A percentile compares a stretch with the other conserved stretches of the same genome.
phyloP scores from a whole-genome alignment of 2,888 invertebrate species.

The Philereme vetulata region DNA sequence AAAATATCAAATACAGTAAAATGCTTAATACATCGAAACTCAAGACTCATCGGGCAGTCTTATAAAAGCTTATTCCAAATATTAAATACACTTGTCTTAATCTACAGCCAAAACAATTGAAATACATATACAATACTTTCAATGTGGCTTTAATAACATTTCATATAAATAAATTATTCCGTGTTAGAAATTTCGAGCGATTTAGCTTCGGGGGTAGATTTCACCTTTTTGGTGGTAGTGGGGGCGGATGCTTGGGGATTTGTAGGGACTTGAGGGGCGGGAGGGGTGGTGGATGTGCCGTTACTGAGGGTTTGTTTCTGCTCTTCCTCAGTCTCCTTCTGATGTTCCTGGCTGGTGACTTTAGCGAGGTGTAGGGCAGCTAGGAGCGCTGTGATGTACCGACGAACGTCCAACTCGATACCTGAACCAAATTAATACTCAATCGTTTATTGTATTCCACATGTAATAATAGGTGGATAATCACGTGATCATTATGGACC shows the following conservation, averaged over 20 bases:
- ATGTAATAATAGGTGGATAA: too few species aligned
- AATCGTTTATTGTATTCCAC: too few species aligned
- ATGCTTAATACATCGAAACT: slow-evolving; percentile 56
- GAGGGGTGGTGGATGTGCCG: slow-evolving; percentile 47
- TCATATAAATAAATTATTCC: slow-evolving; percentile 36
- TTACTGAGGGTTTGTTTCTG: slow-evolving; percentile 35
- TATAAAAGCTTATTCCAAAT: slow-evolving; percentile 45
- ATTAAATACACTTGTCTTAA: slow-evolving; percentile 50
- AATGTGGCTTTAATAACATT: slow-evolving; percentile 53
- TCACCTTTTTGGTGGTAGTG: slow-evolving; percentile 61
- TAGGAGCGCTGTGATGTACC: slow-evolving; percentile 70
- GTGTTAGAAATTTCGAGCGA: slow-evolving; percentile 54
- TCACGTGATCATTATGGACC: too few species aligned
- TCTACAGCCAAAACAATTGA: slow-evolving; percentile 63
- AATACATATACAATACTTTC: slow-evolving; percentile 61
- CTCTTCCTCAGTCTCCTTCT: slow-evolving; percentile 42
- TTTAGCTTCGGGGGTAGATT: slow-evolving; percentile 70
- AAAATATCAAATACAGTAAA: slow-evolving; percentile 47
- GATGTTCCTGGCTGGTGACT: slow-evolving; percentile 68
- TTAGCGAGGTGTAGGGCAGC: slow-evolving; percentile 74
- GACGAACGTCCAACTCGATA: slow-evolving; percentile 71
- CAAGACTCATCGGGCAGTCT: slow-evolving; percentile 57
- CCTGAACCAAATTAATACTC: slow-evolving; percentile 47
- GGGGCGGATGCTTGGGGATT: slow-evolving; percentile 50
- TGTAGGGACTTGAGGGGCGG: slow-evolving; percentile 38